Percentiles rank a stretch among this genome's conserved stretches.
These are phyloP conservation scores for Phoxinus phoxinus DNA, from an alignment of 2,113 vertebrate species.

Conservation along the genomic window DNA sequence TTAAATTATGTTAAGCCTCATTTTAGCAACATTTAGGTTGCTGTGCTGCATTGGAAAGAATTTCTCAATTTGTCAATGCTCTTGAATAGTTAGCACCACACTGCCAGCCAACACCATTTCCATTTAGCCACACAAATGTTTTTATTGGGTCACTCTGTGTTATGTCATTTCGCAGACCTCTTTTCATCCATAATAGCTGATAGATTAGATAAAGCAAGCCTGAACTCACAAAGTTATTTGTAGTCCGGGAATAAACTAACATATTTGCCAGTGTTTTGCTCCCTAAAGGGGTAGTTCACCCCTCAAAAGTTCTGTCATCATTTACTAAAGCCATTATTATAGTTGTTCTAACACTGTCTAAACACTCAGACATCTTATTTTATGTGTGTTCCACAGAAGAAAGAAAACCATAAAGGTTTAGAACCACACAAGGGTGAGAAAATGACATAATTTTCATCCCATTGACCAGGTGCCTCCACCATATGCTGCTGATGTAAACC, in stretches of 20 bases:
- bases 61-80: constrained; percentile 14
- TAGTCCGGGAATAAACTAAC: neutral
- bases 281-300: neutral
- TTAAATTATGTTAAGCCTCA: constrained; percentile 61
- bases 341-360: neutral
- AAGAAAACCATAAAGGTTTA: neutral
- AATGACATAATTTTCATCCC: neutral
- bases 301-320: neutral
- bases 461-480: neutral
- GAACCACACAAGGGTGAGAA: neutral
- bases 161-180: neutral
- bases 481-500: neutral
- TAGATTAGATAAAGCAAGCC: neutral
- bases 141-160: constrained; percentile 35
- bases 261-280: neutral
- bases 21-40: constrained; percentile 42
- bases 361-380: neutral
- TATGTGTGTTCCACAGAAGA: neutral
- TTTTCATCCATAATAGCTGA: neutral
- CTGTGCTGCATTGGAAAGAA: constrained; percentile 25
- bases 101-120: constrained; percentile 42
- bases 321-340: neutral
- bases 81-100: neutral
- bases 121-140: constrained; percentile 56
- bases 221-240: neutral